These are phyloP conservation scores for Gortyna flavago DNA, from an alignment of 2,888 invertebrate genomes.

Conservation along the genomic window DNA sequence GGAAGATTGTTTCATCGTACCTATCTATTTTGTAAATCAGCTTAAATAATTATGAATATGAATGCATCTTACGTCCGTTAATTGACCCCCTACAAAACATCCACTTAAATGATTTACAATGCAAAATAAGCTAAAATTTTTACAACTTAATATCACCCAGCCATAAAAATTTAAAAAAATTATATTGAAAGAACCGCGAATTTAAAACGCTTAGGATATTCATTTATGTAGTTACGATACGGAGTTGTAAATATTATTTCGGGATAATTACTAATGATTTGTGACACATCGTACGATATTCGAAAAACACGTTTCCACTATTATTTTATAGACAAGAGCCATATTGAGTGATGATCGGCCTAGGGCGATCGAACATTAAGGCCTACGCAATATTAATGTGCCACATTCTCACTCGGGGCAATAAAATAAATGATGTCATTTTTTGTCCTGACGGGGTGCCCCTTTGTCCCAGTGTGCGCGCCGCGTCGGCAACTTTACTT, in stretches of 20 bases:
- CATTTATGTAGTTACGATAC: slow-evolving; percentile 26
- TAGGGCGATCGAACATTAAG: slow-evolving; percentile 87
- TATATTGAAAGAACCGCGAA: slow-evolving; percentile 35
- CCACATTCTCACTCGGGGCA: slow-evolving; percentile 88
- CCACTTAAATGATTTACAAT: slow-evolving; percentile 62
- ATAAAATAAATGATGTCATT: slow-evolving; percentile 90
- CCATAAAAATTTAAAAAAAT: slow-evolving; percentile 35
- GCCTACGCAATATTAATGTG: slow-evolving; percentile 88
- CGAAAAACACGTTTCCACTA: slow-evolving; percentile 57
- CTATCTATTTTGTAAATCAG: slow-evolving; percentile 19
- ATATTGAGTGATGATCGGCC: slow-evolving; percentile 83
- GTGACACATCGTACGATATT: slow-evolving; percentile 42
- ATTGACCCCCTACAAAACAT: slow-evolving; percentile 54
- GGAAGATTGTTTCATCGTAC: not conserved
- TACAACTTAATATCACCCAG: slow-evolving; percentile 55
- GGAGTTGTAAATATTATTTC: slow-evolving; percentile 57
- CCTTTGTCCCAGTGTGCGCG: slow-evolving; percentile 82
- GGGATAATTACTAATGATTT: slow-evolving; percentile 56
- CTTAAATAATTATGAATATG: slow-evolving; percentile 24
- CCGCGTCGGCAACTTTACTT: slow-evolving; percentile 81
- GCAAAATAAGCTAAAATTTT: slow-evolving; percentile 50
- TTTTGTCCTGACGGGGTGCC: slow-evolving; percentile 86
- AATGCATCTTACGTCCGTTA: slow-evolving; percentile 42
- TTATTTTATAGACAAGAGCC: slow-evolving; percentile 64
- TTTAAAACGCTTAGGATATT: slow-evolving; percentile 40